These are phyloP conservation scores for Willisornis vidua DNA, from an alignment of 2,113 vertebrate species.

Conservation along the genomic window DNA sequence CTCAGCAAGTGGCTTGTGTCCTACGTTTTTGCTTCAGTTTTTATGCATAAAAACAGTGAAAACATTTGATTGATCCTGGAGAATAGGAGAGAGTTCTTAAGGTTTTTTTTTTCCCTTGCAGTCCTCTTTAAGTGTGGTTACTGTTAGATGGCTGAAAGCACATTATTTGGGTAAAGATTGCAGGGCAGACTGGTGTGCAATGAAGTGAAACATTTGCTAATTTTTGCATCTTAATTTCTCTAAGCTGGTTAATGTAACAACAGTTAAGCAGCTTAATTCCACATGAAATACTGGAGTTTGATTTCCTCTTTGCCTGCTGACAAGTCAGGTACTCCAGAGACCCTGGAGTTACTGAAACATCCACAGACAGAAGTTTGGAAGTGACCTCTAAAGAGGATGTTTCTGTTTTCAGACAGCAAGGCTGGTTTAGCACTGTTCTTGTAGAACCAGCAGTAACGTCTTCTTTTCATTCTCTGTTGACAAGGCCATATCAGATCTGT, in stretches of 20 bases:
- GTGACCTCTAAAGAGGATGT: neutral
- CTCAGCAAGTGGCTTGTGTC: neutral
- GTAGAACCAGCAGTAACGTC: neutral
- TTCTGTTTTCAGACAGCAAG: neutral
- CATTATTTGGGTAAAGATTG: neutral
- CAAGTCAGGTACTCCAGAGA: neutral
- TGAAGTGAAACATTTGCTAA: neutral
- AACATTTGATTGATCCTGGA: neutral
- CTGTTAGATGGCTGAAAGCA: neutral
- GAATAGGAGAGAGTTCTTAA: neutral
- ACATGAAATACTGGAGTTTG: neutral
- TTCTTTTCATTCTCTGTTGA: neutral
- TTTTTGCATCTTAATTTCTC: slow-evolving; percentile 10
- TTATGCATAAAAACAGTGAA: neutral
- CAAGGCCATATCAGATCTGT: neutral
- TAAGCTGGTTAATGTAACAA: neutral
- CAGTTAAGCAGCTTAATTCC: neutral
- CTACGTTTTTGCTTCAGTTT: neutral
- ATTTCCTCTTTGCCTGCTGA: neutral
- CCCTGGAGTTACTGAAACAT: neutral
- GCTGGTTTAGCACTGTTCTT: neutral
- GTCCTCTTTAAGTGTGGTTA: neutral
- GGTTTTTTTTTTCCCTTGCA: neutral
- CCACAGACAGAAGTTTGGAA: neutral
- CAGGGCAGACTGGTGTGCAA: neutral